These are phyloP conservation scores for Melinopterus prodromus DNA, from an alignment of 2,888 invertebrate genomes.

Conservation along the genomic window DNA sequence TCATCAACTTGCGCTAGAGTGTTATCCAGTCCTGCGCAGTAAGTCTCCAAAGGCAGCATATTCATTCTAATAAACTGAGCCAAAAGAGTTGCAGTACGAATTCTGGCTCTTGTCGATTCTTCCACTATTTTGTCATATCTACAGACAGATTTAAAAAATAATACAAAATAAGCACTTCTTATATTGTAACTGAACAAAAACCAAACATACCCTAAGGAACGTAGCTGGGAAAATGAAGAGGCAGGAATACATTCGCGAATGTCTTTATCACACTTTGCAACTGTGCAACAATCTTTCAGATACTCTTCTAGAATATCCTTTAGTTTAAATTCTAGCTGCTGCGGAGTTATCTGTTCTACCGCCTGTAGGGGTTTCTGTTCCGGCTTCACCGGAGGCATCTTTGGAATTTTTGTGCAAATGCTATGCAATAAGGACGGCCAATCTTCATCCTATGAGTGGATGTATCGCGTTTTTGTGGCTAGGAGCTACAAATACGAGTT, in stretches of 20 bases:
- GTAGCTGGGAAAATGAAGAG: not conserved
- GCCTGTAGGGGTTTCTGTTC: not conserved
- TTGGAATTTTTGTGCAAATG: not conserved
- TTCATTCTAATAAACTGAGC: not conserved
- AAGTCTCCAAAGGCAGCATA: not conserved
- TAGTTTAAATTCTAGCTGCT: not conserved
- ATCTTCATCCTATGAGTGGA: too few species aligned
- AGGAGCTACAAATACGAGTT: too few species aligned
- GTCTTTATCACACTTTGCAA: not conserved
- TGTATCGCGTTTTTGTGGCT: too few species aligned
- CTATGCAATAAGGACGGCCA: too few species aligned
- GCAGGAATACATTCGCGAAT: not conserved
- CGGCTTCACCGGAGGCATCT: not conserved
- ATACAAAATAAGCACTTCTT: not conserved
- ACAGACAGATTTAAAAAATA: conserved; percentile 31
- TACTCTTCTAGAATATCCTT: not conserved
- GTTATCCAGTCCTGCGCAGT: not conserved
- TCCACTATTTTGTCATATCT: conserved; percentile 43
- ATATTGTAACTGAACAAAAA: not conserved
- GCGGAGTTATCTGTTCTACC: not conserved
- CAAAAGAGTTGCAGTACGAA: not conserved
- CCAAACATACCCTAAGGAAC: conserved; percentile 35
- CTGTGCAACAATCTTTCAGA: not conserved
- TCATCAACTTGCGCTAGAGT: not conserved
- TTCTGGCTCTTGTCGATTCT: not conserved